Conservation (phyloP, 2,113 vertebrate genomes). For the Sardina pilchardus region DNA sequence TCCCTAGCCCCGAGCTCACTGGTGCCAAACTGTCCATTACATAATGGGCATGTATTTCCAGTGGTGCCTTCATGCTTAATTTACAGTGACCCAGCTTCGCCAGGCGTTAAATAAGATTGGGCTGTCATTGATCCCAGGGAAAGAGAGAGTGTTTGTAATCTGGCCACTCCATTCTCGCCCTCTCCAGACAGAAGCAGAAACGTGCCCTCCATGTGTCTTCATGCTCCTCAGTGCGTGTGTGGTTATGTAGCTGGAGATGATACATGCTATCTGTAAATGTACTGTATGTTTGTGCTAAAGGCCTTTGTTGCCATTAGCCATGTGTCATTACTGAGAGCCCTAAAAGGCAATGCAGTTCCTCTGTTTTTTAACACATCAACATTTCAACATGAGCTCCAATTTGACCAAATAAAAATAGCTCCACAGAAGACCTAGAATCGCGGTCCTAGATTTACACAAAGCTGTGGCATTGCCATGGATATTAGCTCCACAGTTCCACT, state of each 20-base stretch:
- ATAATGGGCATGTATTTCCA: background rate
- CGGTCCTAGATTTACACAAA: too few species aligned
- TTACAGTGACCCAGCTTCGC: background rate
- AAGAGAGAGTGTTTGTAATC: background rate
- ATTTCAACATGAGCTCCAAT: background rate
- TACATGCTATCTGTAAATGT: background rate
- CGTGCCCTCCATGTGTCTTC: background rate
- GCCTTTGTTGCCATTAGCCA: background rate
- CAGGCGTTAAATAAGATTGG: background rate
- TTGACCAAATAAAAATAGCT: background rate
- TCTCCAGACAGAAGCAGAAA: background rate
- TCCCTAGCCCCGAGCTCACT: background rate
- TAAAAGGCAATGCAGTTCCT: background rate
- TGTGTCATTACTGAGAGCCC: background rate
- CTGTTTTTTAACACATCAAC: background rate
- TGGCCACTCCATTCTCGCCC: background rate
- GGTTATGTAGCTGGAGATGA: background rate
- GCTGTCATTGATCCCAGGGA: slow-evolving; percentile 3
- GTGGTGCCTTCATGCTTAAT: slow-evolving; percentile 8
- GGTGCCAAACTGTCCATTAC: slow-evolving; percentile 11
- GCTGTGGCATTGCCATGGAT: too few species aligned
- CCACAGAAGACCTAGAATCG: too few species aligned
- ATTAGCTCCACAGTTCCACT: background rate
- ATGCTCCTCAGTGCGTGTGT: background rate
- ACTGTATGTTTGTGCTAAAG: background rate